Evolutionary conservation across 2,113 vertebrate genomes (phyloP), one percentile per base, ranked within the genome.

Genomic region (Silurus glanis): DNA sequence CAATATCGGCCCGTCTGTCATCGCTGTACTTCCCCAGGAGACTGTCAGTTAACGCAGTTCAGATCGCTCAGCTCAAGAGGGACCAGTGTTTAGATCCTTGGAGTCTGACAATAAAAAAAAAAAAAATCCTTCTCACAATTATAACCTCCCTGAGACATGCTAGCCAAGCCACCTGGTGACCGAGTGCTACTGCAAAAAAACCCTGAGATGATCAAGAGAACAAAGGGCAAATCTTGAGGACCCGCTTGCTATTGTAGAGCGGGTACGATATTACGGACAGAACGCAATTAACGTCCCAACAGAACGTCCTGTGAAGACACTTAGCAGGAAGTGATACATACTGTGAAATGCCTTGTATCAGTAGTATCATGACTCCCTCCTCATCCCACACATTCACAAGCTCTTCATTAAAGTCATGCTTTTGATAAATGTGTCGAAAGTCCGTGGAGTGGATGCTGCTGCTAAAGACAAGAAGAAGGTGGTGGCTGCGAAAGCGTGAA

Each of bases 1-100:
- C 67, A 80, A 87, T 88, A 85, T 81, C 69, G 25, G 53, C 28
- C 28, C 64, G 72, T 83, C 59, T 23, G 56, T 89, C 76, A 80
- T 88, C 56, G 37, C 13, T 17, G 61, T 23, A 4, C 37, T 45
- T 23, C 72, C 83, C 82, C 76, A n/a, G 55, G 82, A 56, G 61
- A 64, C 37, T 23, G 19, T 2, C 56, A 51, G 79, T 82, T 85
- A 25, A 90, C 74, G 74, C 74, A 10, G 47, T 79, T 75, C 55
- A 67, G 14, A 69, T 23, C 47, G 62, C 69, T 55, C 58, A 37
- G 62, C 28, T 9, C 12, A 72, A 58, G 59, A 45, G 37, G n/a
- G 80, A 80, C 55, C 28, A 9, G 17, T n/a, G n/a, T 47, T 64
- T 66, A 55, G 19, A 55, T 71, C 45, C 51, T 14, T 28, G n/a